Percentiles rank a stretch among this genome's conserved stretches.
Conservation (phyloP, 2,888 invertebrate species). For the Tiliacea aurago region DNA sequence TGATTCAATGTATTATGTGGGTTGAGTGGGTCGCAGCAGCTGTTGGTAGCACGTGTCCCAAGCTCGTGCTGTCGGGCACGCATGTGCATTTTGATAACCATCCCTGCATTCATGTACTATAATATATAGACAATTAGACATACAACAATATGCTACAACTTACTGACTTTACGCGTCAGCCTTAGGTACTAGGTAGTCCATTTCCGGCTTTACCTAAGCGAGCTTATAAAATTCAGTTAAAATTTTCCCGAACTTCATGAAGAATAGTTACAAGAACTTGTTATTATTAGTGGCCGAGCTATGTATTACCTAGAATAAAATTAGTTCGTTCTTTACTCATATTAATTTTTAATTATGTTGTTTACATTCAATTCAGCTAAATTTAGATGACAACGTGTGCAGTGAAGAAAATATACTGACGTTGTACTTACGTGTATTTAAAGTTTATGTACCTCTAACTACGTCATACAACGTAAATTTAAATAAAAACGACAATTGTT, state of each 20-base stretch:
- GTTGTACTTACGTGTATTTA: slow-evolving; percentile 28
- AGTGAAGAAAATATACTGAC: slow-evolving; percentile 32
- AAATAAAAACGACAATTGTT: slow-evolving; percentile 51
- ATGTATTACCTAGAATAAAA: background rate
- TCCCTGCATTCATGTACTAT: slow-evolving; percentile 50
- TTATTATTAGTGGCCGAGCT: background rate
- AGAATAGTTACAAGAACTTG: background rate
- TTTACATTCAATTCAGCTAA: slow-evolving; percentile 13
- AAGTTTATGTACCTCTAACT: slow-evolving; percentile 25
- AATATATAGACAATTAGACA: background rate
- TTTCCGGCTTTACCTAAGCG: background rate
- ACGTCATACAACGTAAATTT: slow-evolving; percentile 42
- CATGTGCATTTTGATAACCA: slow-evolving; percentile 62
- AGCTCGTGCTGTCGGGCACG: slow-evolving; percentile 62
- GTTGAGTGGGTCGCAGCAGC: slow-evolving; percentile 64
- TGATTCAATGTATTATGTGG: slow-evolving; percentile 40
- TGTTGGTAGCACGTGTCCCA: slow-evolving; percentile 72
- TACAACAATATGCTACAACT: slow-evolving; percentile 40
- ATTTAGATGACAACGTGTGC: slow-evolving; percentile 21
- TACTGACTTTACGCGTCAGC: slow-evolving; percentile 8
- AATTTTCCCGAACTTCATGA: background rate
- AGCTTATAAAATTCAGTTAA: background rate
- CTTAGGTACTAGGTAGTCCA: background rate
- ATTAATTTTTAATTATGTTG: background rate
- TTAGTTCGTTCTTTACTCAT: background rate